Conservation (phyloP, 2,888 invertebrate species). For the Alloscopus bannaensis region DNA sequence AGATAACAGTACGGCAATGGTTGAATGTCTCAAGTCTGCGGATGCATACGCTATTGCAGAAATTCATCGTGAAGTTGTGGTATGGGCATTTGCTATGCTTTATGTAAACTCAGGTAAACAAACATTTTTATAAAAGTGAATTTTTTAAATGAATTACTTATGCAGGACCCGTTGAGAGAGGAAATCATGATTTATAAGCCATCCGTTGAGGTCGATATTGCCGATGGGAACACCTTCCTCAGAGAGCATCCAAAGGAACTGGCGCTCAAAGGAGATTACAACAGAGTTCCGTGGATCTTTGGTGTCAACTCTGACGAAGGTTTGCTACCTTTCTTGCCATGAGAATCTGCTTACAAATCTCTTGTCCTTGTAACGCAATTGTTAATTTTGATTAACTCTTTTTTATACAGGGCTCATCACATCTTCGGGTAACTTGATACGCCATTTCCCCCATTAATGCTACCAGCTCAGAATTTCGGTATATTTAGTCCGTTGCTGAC, state of each 20-base stretch:
- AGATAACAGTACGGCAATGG: slow-evolving; percentile 46
- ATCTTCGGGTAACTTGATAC: slow-evolving; percentile 58
- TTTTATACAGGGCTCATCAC: slow-evolving; percentile 57
- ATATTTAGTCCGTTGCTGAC: no score
- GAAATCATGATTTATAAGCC: slow-evolving; percentile 56
- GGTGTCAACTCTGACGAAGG: slow-evolving; percentile 59
- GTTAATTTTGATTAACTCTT: no score
- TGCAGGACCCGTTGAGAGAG: slow-evolving; percentile 60
- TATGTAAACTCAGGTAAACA: no score
- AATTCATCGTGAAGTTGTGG: slow-evolving; percentile 59
- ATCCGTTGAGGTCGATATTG: slow-evolving; percentile 35
- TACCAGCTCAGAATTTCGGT: no score
- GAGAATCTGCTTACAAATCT: no score
- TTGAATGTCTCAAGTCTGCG: slow-evolving; percentile 41
- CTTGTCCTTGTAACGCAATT: no score
- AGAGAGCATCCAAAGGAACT: slow-evolving; percentile 47
- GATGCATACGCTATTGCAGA: slow-evolving; percentile 46
- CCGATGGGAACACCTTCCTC: slow-evolving; percentile 60
- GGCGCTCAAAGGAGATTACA: slow-evolving; percentile 42
- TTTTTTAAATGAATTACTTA: no score
- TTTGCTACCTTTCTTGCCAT: slow-evolving; percentile 30
- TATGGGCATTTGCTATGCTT: slow-evolving; percentile 8
- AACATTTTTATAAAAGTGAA: no score
- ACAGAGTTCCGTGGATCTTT: slow-evolving; percentile 45
- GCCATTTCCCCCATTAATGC: no score